Evolutionary conservation across 2,888 invertebrate species (phyloP).

Genomic region (Hydrotaea diabolus): DNA sequence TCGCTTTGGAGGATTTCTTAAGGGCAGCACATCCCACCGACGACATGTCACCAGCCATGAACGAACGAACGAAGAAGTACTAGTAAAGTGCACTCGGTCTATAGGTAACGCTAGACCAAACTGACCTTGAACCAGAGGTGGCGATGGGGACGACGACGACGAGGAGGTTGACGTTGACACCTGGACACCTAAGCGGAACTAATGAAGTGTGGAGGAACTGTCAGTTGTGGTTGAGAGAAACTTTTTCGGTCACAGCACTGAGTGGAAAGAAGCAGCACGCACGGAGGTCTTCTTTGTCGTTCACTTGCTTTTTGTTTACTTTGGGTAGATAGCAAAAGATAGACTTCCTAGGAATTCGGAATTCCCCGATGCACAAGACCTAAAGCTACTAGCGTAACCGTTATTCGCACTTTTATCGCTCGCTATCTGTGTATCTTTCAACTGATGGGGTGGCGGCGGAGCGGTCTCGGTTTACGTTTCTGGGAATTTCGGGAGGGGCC

Average conservation of each 20-base stretch:
- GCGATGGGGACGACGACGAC: neutral
- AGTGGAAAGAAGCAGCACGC: too few relatives aligned
- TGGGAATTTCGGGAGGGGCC: conserved; percentile 12
- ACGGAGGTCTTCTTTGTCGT: neutral
- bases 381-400: neutral
- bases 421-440: too few relatives aligned
- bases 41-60: conserved; percentile 79
- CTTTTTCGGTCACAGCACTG: neutral
- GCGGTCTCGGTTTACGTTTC: neutral
- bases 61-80: neutral
- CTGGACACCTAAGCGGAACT: neutral
- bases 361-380: neutral
- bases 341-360: neutral
- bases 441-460: neutral
- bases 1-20: conserved; percentile 78
- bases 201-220: conserved; percentile 5
- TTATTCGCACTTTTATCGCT: neutral
- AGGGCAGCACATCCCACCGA: conserved; percentile 77
- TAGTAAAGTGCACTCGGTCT: too few relatives aligned
- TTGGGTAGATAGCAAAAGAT: neutral
- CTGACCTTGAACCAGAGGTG: conserved; percentile 16
- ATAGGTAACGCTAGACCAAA: neutral
- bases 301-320: neutral
- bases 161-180: too few relatives aligned
- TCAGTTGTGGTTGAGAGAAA: neutral